Base-by-base conservation (phyloP, 2,113 vertebrate genomes). In the Corydoras sp. region DNA sequence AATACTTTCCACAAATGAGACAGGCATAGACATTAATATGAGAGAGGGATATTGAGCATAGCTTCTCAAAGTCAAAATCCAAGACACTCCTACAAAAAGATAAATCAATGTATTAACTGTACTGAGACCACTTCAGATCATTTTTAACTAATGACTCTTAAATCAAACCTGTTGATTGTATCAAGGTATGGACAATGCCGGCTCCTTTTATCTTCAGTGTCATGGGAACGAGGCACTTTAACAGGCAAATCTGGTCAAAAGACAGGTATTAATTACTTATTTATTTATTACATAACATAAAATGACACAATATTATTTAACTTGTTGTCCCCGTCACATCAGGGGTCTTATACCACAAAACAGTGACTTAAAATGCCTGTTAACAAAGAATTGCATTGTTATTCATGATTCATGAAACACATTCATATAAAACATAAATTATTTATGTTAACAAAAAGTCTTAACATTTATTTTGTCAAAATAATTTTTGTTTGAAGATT, bases 41-140 rank as follows among this genome's bases (percentile, higher is more conserved):
- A 0, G 95, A 97, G 11, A 98, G 92, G 0, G 95, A 97, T 65
- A 98, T 93, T 53, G 96, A 98, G 78, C 96, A 98, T 32, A 98
- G 90, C 79, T 98, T 98, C 88, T 98, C 96, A 48, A 98, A 98
- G 81, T 98, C 96, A 0, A 98, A 98, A 80, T 97, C 96, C 85
- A 98, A 81, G 70, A 98, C 93, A 6, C 95, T 97, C 92, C 96
- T 98, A 69, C 56, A 14, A 76, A 14, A 68, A 53, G n/a, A 61
- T 72, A 14, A 74, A 30, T 43, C 35, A 43, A 43, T 43, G 35
- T 43, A 43, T 43, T 43, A 43, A 43, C 35, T 43, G 35, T 43
- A 43, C 2, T 5, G 35, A 43, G 4, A 43, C 4, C 35, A 43
- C 7, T 43, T 5, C 35, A 43, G 35, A 4, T n/a, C n/a, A n/a